Conservation (phyloP, 2,888 invertebrate genomes). For the Phaedon cochleariae region DNA sequence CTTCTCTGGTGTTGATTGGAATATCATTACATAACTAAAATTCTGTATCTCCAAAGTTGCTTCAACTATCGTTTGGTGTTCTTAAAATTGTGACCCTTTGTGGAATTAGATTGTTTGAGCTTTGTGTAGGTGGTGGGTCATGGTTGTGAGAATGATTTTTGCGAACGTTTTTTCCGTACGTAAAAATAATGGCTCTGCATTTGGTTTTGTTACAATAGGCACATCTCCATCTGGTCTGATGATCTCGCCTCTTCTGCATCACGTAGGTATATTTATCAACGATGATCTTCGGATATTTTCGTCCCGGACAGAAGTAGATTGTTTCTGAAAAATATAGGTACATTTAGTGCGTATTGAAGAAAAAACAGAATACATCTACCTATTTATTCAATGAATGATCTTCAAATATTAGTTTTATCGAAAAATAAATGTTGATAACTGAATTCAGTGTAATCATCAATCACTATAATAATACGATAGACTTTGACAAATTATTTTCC, state of each 20-base stretch:
- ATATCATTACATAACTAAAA: too few species aligned
- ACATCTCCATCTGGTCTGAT: conserved; percentile 35
- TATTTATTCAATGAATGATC: too few species aligned
- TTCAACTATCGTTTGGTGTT: not conserved
- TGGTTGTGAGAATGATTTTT: conserved; percentile 28
- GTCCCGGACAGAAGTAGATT: conserved; percentile 41
- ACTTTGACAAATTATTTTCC: too few species aligned
- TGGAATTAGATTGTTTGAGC: conserved; percentile 12
- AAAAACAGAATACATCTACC: too few species aligned
- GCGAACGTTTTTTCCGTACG: conserved; percentile 37
- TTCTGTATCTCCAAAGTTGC: too few species aligned
- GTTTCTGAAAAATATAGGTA: conserved; percentile 29
- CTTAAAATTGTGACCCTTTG: conserved; percentile 15
- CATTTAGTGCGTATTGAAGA: not conserved
- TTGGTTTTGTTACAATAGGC: conserved; percentile 28
- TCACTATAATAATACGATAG: too few species aligned
- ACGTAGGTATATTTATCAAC: conserved; percentile 39
- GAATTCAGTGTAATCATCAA: too few species aligned
- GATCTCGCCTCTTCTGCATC: conserved; percentile 31
- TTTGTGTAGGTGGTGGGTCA: conserved; percentile 21
- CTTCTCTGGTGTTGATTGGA: too few species aligned
- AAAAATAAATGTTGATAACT: too few species aligned
- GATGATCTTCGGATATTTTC: conserved; percentile 46
- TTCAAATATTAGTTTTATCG: too few species aligned
- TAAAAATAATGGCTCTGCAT: conserved; percentile 35